A percentile compares a stretch with the other conserved stretches of the same genome.
These are phyloP conservation scores for Drosophila nikananu DNA, from an alignment of 1,140 invertebrate species.

Conservation along the genomic window DNA sequence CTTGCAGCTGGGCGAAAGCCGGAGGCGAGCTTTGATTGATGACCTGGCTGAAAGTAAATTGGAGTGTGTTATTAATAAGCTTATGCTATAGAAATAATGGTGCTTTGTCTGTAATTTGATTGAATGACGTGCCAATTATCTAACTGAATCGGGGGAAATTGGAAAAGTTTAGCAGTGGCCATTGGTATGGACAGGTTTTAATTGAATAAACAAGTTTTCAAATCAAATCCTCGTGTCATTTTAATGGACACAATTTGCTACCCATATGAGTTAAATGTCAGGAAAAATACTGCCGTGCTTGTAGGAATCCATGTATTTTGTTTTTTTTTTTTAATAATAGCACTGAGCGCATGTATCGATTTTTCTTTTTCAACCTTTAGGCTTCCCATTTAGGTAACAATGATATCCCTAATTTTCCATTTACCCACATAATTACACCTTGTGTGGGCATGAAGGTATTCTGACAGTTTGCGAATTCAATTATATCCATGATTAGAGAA, in stretches of 20 bases:
- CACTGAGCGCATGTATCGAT: no score
- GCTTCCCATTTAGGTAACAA: neutral
- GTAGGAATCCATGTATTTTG: neutral
- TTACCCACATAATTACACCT: constrained; percentile 29
- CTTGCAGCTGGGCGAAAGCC: constrained; percentile 19
- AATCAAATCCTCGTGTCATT: neutral
- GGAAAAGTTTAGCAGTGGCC: constrained; percentile 2
- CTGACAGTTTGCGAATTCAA: constrained; percentile 36
- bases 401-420: constrained; percentile 26
- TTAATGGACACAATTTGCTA: neutral
- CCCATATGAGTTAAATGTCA: neutral
- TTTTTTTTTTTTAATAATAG: constrained; percentile 2
- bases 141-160: constrained; percentile 20
- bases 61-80: constrained; percentile 38
- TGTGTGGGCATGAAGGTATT: neutral
- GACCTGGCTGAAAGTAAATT: constrained; percentile 36
- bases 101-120: constrained; percentile 36
- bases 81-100: constrained; percentile 36
- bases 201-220: constrained; percentile 30
- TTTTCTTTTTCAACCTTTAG: neutral
- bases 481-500: constrained; percentile 46
- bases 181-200: constrained; percentile 9
- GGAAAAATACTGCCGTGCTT: neutral
- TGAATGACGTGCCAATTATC: constrained; percentile 29
- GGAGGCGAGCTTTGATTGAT: constrained; percentile 45